Evolutionary conservation across 2,113 vertebrate genomes (phyloP).

Genomic region (Sinocyclocheilus anshuiensis): DNA sequence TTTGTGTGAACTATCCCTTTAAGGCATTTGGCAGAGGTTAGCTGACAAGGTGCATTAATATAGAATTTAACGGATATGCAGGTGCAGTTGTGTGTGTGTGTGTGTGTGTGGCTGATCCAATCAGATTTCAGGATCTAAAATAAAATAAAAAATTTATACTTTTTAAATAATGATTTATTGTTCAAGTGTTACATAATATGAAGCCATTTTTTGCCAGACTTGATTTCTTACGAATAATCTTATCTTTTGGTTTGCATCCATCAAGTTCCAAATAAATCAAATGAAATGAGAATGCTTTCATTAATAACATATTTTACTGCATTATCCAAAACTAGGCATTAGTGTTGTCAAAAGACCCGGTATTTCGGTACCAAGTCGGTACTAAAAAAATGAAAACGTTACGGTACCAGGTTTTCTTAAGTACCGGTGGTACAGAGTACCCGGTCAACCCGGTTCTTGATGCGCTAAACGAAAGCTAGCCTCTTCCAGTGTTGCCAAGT

Average conservation of each 20-base stretch:
- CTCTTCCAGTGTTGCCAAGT: too few species aligned
- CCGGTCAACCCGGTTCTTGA: too few species aligned
- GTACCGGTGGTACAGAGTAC: too few species aligned
- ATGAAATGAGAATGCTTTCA: background rate
- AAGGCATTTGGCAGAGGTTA: background rate
- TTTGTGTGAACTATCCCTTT: background rate
- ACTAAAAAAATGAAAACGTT: too few species aligned
- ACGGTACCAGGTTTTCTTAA: too few species aligned
- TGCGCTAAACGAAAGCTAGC: too few species aligned
- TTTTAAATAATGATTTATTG: background rate
- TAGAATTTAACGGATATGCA: background rate
- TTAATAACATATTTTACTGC: background rate
- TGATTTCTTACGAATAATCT: background rate
- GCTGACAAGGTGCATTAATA: background rate
- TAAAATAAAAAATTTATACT: background rate
- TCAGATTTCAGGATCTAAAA: background rate
- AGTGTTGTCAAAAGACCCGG: too few species aligned
- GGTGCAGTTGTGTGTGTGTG: too few species aligned
- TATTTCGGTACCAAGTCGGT: too few species aligned
- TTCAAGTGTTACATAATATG: background rate
- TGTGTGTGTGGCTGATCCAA: background rate
- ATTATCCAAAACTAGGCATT: conserved; percentile 4
- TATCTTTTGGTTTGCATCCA: conserved; percentile 3
- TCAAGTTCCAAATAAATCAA: background rate
- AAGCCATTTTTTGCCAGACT: background rate